Evolutionary conservation across 2,113 vertebrate species (phyloP).

Genomic region (Pollachius pollachius): DNA sequence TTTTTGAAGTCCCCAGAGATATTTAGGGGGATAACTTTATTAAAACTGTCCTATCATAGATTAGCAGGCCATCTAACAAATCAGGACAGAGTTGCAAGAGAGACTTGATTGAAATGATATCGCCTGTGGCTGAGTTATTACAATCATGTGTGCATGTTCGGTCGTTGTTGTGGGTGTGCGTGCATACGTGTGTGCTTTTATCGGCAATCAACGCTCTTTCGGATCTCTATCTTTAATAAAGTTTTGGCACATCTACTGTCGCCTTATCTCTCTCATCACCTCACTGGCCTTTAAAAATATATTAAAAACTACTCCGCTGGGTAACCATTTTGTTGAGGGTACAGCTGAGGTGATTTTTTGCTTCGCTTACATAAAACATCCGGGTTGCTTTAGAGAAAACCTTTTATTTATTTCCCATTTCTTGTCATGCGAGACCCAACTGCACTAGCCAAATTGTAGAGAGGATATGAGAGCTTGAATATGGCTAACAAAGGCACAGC

Average conservation of each 20-base stretch:
- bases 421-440: too few relatives aligned
- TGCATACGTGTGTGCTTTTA: conserved; percentile 17
- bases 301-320: conserved; percentile 8
- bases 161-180: conserved; percentile 5
- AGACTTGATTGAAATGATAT: conserved; percentile 27
- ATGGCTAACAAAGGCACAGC: too few relatives aligned
- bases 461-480: too few relatives aligned
- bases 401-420: too few relatives aligned
- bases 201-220: conserved; percentile 26
- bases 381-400: too few relatives aligned
- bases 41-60: conserved; percentile 33
- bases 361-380: neutral
- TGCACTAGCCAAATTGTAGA: too few relatives aligned
- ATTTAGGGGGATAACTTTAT: conserved; percentile 28
- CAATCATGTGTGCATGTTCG: neutral
- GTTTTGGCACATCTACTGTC: conserved; percentile 13
- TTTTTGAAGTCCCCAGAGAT: conserved; percentile 23
- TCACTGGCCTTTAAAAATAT: conserved; percentile 19
- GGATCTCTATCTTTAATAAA: conserved; percentile 17
- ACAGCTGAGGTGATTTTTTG: neutral
- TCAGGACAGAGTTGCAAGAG: conserved; percentile 30
- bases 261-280: conserved; percentile 22
- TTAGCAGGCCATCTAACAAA: conserved; percentile 28
- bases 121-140: conserved; percentile 26
- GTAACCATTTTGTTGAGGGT: too few relatives aligned